Evolutionary conservation across 1,140 invertebrate species (phyloP).

Genomic region (Mesaphorura yosii): DNA sequence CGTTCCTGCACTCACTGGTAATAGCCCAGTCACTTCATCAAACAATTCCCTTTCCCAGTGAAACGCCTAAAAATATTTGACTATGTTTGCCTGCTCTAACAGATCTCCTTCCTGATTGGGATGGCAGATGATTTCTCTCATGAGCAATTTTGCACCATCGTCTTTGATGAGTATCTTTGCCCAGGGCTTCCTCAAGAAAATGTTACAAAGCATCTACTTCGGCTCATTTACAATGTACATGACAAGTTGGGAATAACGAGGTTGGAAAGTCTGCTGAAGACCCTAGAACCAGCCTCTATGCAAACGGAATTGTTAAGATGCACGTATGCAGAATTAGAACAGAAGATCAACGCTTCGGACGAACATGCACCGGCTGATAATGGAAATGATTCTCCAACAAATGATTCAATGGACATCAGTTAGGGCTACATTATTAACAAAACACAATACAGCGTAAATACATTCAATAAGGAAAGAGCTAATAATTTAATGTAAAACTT

Average conservation of each 20-base stretch:
- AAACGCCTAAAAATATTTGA: background rate
- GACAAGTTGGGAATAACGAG: constrained; percentile 67
- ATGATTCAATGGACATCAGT: too few species aligned
- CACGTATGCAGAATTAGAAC: constrained; percentile 20
- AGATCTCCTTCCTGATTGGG: constrained; percentile 73
- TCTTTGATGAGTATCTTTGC: constrained; percentile 94
- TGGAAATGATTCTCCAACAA: too few species aligned
- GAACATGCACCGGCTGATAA: too few species aligned
- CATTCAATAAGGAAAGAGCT: too few species aligned
- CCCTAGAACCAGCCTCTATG: constrained; percentile 61
- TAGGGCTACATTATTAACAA: too few species aligned
- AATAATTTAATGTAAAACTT: too few species aligned
- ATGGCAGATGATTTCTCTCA: constrained; percentile 83
- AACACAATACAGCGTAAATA: too few species aligned
- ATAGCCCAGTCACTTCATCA: constrained; percentile 31
- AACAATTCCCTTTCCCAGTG: background rate
- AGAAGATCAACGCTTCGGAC: constrained; percentile 21
- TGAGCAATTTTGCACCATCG: constrained; percentile 87
- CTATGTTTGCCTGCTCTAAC: background rate
- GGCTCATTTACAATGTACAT: constrained; percentile 84
- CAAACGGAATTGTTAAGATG: constrained; percentile 28
- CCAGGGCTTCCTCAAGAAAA: constrained; percentile 76
- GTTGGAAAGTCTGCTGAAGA: constrained; percentile 70
- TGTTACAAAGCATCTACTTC: constrained; percentile 83
- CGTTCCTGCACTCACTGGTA: constrained; percentile 81